phyloP scores from a whole-genome alignment of 2,888 invertebrate genomes.

The Petrolisthes cinctipes region DNA sequence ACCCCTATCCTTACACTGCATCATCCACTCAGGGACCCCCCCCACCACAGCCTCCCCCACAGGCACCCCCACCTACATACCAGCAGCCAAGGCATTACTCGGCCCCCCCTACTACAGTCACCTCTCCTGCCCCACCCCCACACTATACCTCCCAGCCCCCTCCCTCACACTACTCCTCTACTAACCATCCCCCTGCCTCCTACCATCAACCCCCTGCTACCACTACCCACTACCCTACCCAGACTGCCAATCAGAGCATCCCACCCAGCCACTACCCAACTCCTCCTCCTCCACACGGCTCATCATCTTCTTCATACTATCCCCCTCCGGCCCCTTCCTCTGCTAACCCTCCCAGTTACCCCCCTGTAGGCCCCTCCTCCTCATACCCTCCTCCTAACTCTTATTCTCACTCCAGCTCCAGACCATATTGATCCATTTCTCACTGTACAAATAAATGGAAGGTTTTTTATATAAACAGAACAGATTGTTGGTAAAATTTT shows the following conservation, averaged over 20 bases:
- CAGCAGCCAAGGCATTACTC: slow-evolving; percentile 52
- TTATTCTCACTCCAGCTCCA: slow-evolving; percentile 50
- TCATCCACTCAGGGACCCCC: slow-evolving; percentile 57
- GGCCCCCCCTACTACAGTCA: slow-evolving; percentile 46
- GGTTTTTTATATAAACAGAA: no score
- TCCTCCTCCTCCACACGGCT: slow-evolving; percentile 48
- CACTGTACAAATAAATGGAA: no score
- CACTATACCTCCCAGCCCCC: slow-evolving; percentile 61
- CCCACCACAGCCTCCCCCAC: slow-evolving; percentile 58
- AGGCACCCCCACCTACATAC: slow-evolving; percentile 51
- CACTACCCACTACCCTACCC: slow-evolving; percentile 51
- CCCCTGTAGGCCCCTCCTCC: slow-evolving; percentile 45
- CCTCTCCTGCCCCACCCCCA: slow-evolving; percentile 55
- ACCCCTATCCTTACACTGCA: slow-evolving; percentile 46
- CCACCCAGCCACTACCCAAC: slow-evolving; percentile 51
- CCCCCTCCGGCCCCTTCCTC: slow-evolving; percentile 53
- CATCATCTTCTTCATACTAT: slow-evolving; percentile 54
- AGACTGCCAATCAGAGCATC: slow-evolving; percentile 36
- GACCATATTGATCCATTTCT: slow-evolving; percentile 34
- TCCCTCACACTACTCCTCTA: slow-evolving; percentile 55
- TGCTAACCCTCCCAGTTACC: slow-evolving; percentile 46
- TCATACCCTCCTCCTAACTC: slow-evolving; percentile 50
- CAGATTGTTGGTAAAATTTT: no score
- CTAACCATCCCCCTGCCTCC: slow-evolving; percentile 36
- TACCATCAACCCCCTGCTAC: slow-evolving; percentile 41